Conservation (phyloP, 1,140 invertebrate species). For the Centruroides sculpturatus region DNA sequence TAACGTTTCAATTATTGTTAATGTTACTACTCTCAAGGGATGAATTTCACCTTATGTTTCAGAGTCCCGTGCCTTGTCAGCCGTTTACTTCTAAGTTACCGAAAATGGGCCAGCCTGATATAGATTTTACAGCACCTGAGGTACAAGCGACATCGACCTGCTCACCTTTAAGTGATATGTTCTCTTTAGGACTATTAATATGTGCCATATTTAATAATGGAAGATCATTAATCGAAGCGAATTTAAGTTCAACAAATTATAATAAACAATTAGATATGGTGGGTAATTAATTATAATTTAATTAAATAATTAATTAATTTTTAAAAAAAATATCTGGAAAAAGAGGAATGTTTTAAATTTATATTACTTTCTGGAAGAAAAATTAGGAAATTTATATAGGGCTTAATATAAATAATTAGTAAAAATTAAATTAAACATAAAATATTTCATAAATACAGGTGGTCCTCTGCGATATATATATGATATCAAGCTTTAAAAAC, state of each 20-base stretch:
- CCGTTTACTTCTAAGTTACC: slow-evolving; percentile 76
- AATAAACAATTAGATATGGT: slow-evolving; percentile 81
- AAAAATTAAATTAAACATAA: too few relatives aligned
- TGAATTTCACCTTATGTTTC: not conserved
- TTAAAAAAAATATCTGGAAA: too few relatives aligned
- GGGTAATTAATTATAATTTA: slow-evolving; percentile 29
- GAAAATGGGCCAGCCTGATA: slow-evolving; percentile 83
- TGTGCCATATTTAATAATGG: slow-evolving; percentile 82
- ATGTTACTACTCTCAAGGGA: too few relatives aligned
- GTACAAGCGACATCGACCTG: slow-evolving; percentile 67
- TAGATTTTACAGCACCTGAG: slow-evolving; percentile 85
- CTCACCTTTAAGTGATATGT: slow-evolving; percentile 84
- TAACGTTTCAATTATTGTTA: too few relatives aligned
- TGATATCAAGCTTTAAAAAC: too few relatives aligned
- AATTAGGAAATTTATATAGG: too few relatives aligned
- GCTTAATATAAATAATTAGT: too few relatives aligned
- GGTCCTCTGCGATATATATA: too few relatives aligned
- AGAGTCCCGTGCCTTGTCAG: slow-evolving; percentile 44
- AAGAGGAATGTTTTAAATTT: too few relatives aligned
- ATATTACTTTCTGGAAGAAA: too few relatives aligned
- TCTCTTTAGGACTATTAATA: slow-evolving; percentile 82
- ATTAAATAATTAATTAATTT: not conserved
- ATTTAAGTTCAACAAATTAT: slow-evolving; percentile 72
- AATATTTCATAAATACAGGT: too few relatives aligned
- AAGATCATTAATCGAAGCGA: slow-evolving; percentile 60